A percentile compares a stretch with the other conserved stretches of the same genome.
These are phyloP conservation scores for Centropus unirufus DNA, from an alignment of 2,113 vertebrate species.

Conservation along the genomic window DNA sequence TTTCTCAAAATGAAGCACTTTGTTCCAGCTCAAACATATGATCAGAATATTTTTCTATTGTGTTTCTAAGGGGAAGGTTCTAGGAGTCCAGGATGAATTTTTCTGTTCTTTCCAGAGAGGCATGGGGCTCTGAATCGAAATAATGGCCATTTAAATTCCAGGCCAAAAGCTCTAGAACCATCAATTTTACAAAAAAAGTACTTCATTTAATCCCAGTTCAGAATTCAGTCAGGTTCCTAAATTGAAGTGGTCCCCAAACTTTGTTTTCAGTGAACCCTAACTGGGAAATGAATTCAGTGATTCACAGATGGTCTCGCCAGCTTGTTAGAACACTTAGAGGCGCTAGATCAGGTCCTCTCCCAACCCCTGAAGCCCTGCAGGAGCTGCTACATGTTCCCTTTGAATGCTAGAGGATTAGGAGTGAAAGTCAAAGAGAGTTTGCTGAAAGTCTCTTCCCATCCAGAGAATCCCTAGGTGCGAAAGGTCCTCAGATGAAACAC, in stretches of 20 bases:
- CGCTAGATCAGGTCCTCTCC: not conserved
- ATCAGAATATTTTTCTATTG: not conserved
- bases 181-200: not conserved
- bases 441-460: not conserved
- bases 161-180: not conserved
- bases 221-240: not conserved
- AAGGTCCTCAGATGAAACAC: rapidly evolving
- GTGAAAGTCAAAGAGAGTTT: not conserved
- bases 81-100: not conserved
- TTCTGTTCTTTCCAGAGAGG: not conserved
- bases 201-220: not conserved
- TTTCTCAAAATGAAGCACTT: not conserved
- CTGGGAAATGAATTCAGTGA: not conserved
- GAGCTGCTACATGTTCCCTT: not conserved
- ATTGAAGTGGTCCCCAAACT: not conserved
- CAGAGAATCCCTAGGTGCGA: not conserved
- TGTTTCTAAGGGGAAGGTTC: not conserved
- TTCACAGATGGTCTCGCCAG: not conserved
- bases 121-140: not conserved
- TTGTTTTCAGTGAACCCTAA: not conserved
- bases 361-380: not conserved
- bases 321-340: not conserved
- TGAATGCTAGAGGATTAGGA: not conserved
- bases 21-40: not conserved
- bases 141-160: not conserved